Evolutionary conservation across 2,797 vertebrate species (phyloP), one percentile per base, ranked within the genome.

Genomic region (Fringilla coelebs): DNA sequence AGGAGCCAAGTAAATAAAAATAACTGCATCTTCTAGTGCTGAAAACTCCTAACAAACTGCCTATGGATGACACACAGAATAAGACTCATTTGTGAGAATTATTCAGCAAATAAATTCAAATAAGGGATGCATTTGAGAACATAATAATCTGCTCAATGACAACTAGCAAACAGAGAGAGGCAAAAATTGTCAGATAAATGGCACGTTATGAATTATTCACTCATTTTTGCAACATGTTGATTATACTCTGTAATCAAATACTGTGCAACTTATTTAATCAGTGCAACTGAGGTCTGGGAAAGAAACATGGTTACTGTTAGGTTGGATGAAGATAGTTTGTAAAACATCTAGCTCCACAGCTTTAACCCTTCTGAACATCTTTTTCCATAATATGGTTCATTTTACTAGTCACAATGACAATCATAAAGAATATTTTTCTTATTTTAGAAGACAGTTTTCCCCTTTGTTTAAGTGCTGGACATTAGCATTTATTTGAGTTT

Each of bases 181-280:
- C 48, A 91, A 95, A 95, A 95, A 83, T 91, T 95, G 85, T 91
- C 87, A 92, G 74, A 91, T 89, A 95, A 96, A 96, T 95, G 91
- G 93, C 86, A 92, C 57, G 75, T 85, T 85, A 94, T 96, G 93
- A 96, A 96, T 97, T 96, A 96, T 96, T 96, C 92, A 94, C 83
- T 93, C 63, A 63, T 71, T 93, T 92, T 93, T 89, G 65, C 86
- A 93, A 92, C 68, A 89, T 13, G 16, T 91, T 93, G 85, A 92
- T 94, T 95, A 83, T 71, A 83, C 24, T 78, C 49, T 90, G 67
- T 92, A 95, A 94, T 94, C 96, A 94, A 95, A 93, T 88, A 73
- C 40, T 31, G 13, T 71, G 72, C 25, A 96, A 85, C 34, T 86
- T 68, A 80, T 93, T 88, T 93, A 88, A 79, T 76, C 65, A 61